Conservation (phyloP, 2,888 invertebrate genomes). For the Pocota personata region DNA sequence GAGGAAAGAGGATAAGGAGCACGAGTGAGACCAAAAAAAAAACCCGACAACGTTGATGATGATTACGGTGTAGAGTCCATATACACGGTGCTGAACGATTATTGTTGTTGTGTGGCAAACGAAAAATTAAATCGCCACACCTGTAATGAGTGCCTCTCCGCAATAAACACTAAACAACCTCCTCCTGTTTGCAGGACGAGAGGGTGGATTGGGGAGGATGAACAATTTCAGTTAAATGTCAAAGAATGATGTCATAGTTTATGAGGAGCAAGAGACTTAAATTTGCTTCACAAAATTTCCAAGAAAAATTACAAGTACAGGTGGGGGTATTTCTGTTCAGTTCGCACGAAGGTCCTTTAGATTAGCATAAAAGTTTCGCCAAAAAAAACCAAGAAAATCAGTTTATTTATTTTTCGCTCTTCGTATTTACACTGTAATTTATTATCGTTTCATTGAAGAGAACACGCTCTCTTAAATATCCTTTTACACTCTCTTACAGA, state of each 20-base stretch:
- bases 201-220: neutral
- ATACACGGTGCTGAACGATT: neutral
- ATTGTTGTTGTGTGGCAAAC: constrained; percentile 9
- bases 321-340: neutral
- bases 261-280: neutral
- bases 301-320: neutral
- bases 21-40: neutral
- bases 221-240: constrained; percentile 25
- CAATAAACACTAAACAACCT: neutral
- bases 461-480: constrained; percentile 25
- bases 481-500: neutral
- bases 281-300: neutral
- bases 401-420: constrained; percentile 46
- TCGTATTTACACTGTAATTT: constrained; percentile 40
- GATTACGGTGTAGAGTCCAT: constrained; percentile 35
- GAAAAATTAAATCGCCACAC: constrained; percentile 55
- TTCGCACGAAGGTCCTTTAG: constrained; percentile 8
- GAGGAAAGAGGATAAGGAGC: neutral
- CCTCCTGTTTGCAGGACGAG: neutral
- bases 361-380: neutral
- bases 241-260: constrained; percentile 40
- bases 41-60: constrained; percentile 19
- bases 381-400: neutral
- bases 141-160: constrained; percentile 27
- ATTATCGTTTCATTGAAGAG: constrained; percentile 35